Percentiles rank a stretch among this genome's conserved stretches.
Evolutionary conservation across 2,797 vertebrate genomes (phyloP).

Genomic region (Aselliscus stoliczkanus): DNA sequence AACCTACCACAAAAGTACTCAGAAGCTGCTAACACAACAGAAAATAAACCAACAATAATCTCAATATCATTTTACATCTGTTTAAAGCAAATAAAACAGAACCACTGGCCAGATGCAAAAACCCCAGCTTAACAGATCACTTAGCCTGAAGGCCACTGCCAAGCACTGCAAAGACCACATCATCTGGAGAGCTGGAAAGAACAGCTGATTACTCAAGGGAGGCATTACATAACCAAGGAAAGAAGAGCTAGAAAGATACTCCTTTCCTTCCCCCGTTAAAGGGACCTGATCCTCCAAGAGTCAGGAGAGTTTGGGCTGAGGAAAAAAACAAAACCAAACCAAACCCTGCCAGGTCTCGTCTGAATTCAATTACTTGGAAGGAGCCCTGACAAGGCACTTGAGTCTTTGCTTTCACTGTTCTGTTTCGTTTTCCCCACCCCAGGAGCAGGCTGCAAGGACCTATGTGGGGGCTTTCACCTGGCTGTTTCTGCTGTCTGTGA

Average conservation of each 20-base stretch:
- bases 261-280: not conserved
- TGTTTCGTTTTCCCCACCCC: not conserved
- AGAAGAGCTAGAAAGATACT: not conserved
- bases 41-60: slow-evolving; percentile 30
- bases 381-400: not conserved
- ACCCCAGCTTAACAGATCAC: not conserved
- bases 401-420: not conserved
- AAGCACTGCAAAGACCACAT: not conserved
- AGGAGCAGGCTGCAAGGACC: not conserved
- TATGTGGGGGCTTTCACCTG: not conserved
- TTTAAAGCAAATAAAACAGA: slow-evolving; percentile 50
- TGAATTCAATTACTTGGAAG: not conserved
- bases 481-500: not conserved
- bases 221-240: not conserved
- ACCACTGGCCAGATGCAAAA: not conserved
- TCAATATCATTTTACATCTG: not conserved
- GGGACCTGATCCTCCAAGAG: not conserved
- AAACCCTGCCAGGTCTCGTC: not conserved
- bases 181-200: not conserved
- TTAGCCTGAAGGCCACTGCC: not conserved
- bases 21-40: slow-evolving; percentile 49
- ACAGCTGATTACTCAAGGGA: not conserved
- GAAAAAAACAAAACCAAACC: not conserved
- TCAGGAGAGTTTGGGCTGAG: not conserved
- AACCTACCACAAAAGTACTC: slow-evolving; percentile 42